Percentiles rank a stretch among this genome's conserved stretches.
Conservation (phyloP, 2,888 invertebrate species). For the Diplazon laetatorius region DNA sequence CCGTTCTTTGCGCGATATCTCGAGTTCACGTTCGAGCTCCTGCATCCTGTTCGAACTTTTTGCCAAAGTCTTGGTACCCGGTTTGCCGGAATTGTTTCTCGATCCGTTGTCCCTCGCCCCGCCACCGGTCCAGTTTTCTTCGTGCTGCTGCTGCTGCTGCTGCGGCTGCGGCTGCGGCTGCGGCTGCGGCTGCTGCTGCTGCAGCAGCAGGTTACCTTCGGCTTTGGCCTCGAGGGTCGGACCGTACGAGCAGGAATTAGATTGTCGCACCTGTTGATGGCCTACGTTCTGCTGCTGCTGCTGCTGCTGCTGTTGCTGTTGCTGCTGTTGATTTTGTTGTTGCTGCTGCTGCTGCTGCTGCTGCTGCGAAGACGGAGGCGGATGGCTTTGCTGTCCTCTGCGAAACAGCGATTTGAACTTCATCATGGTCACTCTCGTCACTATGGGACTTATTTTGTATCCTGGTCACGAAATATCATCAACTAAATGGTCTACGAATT, state of each 20-base stretch:
- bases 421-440: conserved; percentile 88
- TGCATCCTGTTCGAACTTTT: conserved; percentile 82
- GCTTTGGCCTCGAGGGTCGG: conserved; percentile 66
- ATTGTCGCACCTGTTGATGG: conserved; percentile 70
- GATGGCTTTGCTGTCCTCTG: conserved; percentile 87
- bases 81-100: conserved; percentile 58
- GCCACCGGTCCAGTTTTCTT: conserved; percentile 74
- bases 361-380: conserved; percentile 72
- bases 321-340: conserved; percentile 50
- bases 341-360: conserved; percentile 80
- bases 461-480: conserved; percentile 62
- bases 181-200: conserved; percentile 25
- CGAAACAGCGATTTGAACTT: conserved; percentile 96
- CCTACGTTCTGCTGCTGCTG: conserved; percentile 72
- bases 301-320: conserved; percentile 69
- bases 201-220: conserved; percentile 55
- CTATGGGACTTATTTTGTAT: conserved; percentile 64
- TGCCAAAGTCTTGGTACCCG: conserved; percentile 59
- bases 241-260: conserved; percentile 62
- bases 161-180: conserved; percentile 49
- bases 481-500: conserved; percentile 38
- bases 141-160: conserved; percentile 49
- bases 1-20: conserved; percentile 87
- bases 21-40: conserved; percentile 88
- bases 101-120: conserved; percentile 83